A percentile compares a stretch with the other conserved stretches of the same genome.
These are phyloP conservation scores for Chironomus tentans DNA, from an alignment of 2,888 invertebrate species.

Conservation along the genomic window DNA sequence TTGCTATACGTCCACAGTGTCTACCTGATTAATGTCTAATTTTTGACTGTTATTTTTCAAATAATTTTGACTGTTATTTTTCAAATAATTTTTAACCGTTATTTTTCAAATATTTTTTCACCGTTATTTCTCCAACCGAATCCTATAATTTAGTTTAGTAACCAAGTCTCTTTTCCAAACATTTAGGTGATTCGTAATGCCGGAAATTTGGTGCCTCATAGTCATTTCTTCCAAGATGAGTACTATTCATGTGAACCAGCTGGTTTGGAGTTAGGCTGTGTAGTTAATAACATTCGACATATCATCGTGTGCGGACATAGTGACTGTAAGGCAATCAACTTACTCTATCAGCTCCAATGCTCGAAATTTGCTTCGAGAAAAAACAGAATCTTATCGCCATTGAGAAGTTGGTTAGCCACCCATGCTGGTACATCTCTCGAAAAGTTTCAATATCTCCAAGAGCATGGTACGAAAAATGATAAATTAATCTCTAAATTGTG, in stretches of 20 bases:
- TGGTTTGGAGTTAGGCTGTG: constrained; percentile 83
- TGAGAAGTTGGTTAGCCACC: constrained; percentile 84
- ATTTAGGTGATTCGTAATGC: constrained; percentile 55
- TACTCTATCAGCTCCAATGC: constrained; percentile 72
- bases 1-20: too few species aligned
- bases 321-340: constrained; percentile 97
- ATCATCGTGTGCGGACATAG: constrained; percentile 96
- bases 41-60: too few species aligned
- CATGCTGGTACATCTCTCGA: constrained; percentile 74
- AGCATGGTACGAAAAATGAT: constrained; percentile 42
- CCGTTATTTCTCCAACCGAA: too few species aligned
- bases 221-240: constrained; percentile 76
- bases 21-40: too few species aligned
- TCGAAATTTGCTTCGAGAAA: constrained; percentile 65
- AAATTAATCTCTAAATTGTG: too few species aligned
- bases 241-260: constrained; percentile 91
- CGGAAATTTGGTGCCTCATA: constrained; percentile 90
- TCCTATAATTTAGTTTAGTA: too few species aligned
- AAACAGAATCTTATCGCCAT: constrained; percentile 73
- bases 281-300: constrained; percentile 82
- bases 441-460: constrained; percentile 56
- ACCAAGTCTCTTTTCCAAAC: too few species aligned
- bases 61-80: too few species aligned
- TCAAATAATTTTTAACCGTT: background rate
- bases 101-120: too few species aligned